These are phyloP conservation scores for Formica selysi DNA, from an alignment of 1,140 invertebrate species.

Conservation along the genomic window DNA sequence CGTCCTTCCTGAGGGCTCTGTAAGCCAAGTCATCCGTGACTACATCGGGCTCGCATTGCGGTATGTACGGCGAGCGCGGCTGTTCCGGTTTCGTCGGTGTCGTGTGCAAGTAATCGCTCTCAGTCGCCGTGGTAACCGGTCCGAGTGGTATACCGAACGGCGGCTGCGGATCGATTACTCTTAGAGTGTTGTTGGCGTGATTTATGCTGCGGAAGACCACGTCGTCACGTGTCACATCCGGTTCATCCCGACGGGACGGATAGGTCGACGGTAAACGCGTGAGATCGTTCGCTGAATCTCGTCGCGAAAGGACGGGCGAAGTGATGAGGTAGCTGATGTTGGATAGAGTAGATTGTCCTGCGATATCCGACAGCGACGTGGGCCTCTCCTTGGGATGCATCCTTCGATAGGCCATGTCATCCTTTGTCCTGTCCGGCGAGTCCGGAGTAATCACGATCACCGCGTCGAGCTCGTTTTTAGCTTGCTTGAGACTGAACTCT, in stretches of 20 bases:
- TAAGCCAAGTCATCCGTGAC: constrained; percentile 95
- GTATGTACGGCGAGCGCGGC: constrained; percentile 88
- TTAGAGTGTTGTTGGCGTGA: constrained; percentile 89
- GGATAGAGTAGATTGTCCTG: constrained; percentile 87
- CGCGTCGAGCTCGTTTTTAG: constrained; percentile 36
- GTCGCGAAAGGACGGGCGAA: constrained; percentile 88
- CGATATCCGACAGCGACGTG: constrained; percentile 83
- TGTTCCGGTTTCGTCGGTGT: constrained; percentile 87
- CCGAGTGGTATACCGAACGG: constrained; percentile 96
- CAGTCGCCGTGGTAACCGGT: constrained; percentile 91
- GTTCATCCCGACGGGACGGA: constrained; percentile 87
- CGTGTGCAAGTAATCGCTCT: constrained; percentile 94
- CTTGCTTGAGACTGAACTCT: constrained; percentile 75
- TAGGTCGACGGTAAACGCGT: constrained; percentile 55
- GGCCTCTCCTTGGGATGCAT: constrained; percentile 88
- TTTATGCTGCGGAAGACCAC: constrained; percentile 93
- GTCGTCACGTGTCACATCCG: constrained; percentile 94
- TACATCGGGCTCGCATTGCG: constrained; percentile 91
- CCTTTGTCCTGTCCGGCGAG: constrained; percentile 89
- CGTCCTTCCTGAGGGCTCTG: constrained; percentile 93
- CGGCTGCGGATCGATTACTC: constrained; percentile 92
- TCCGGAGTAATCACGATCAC: constrained; percentile 32
- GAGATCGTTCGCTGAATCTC: constrained; percentile 73
- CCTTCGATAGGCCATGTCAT: constrained; percentile 93
- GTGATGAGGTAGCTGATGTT: constrained; percentile 91